phyloP scores from a whole-genome alignment of 2,888 invertebrate species.

The Parasteatoda lunata region DNA sequence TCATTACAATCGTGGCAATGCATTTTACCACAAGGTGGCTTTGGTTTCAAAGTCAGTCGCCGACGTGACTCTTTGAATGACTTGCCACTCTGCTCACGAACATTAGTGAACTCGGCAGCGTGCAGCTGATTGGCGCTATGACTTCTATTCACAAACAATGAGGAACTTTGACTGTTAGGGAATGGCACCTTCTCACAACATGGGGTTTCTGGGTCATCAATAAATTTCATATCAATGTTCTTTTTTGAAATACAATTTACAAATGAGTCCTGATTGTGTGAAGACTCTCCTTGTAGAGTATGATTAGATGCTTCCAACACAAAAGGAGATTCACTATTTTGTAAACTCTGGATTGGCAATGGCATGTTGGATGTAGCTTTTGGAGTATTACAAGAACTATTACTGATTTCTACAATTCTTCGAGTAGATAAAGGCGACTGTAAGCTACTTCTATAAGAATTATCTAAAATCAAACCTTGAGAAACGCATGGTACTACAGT shows the following conservation, averaged over 20 bases:
- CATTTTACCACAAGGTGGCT: slow-evolving; percentile 64
- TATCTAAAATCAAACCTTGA: slow-evolving; percentile 49
- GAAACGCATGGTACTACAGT: slow-evolving; percentile 35
- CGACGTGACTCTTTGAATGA: slow-evolving; percentile 59
- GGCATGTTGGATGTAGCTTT: slow-evolving; percentile 21
- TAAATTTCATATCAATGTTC: slow-evolving; percentile 76
- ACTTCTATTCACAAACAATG: slow-evolving; percentile 56
- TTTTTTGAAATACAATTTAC: slow-evolving; percentile 67
- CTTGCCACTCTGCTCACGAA: slow-evolving; percentile 51
- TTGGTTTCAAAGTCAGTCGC: slow-evolving; percentile 59
- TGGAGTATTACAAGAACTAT: slow-evolving; percentile 27
- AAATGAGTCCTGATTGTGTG: slow-evolving; percentile 32
- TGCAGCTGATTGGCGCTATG: slow-evolving; percentile 66
- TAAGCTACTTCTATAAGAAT: slow-evolving; percentile 50
- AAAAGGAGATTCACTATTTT: slow-evolving; percentile 5
- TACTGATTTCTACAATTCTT: slow-evolving; percentile 55
- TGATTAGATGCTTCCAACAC: neutral
- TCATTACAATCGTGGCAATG: slow-evolving; percentile 64
- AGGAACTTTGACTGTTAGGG: slow-evolving; percentile 62
- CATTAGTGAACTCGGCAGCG: slow-evolving; percentile 63
- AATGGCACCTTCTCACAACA: slow-evolving; percentile 51
- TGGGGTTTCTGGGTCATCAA: slow-evolving; percentile 76
- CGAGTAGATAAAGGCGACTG: slow-evolving; percentile 55
- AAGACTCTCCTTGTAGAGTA: slow-evolving; percentile 12
- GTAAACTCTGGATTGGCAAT: slow-evolving; percentile 27